Evolutionary conservation across 2,113 vertebrate genomes (phyloP).

Genomic region (Sphyrna mokarran): DNA sequence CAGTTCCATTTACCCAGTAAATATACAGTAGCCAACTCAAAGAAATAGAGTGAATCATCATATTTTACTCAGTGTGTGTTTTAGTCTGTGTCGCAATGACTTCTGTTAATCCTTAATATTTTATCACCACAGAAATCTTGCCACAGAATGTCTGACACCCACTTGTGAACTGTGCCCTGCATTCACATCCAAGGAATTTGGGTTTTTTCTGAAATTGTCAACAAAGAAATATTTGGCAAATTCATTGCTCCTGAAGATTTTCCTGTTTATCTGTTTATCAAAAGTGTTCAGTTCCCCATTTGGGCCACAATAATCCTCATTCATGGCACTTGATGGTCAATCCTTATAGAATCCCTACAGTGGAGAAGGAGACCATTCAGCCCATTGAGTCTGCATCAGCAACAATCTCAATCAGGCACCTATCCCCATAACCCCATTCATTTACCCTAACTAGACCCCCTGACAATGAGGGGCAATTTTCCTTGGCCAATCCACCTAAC

Average conservation of each 20-base stretch:
- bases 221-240: neutral
- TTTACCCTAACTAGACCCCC: too few species aligned
- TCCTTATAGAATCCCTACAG: too few species aligned
- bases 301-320: too few species aligned
- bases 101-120: neutral
- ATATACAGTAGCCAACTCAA: neutral
- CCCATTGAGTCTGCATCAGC: too few species aligned
- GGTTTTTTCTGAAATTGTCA: neutral
- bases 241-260: neutral
- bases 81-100: neutral
- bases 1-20: neutral
- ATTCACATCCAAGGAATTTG: neutral
- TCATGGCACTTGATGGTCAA: too few species aligned
- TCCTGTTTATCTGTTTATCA: slow-evolving; percentile 5
- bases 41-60: neutral
- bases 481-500: too few species aligned
- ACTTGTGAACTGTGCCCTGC: neutral
- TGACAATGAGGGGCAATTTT: too few species aligned
- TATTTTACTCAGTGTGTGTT: neutral
- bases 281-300: too few species aligned
- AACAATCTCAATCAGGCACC: too few species aligned
- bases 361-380: too few species aligned
- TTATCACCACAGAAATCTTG: neutral
- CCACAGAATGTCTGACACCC: neutral
- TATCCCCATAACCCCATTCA: too few species aligned